A percentile compares a stretch with the other conserved stretches of the same genome.
These are phyloP conservation scores for Botrylloides violaceus DNA, from an alignment of 23 tunicate species.

Conservation along the genomic window DNA sequence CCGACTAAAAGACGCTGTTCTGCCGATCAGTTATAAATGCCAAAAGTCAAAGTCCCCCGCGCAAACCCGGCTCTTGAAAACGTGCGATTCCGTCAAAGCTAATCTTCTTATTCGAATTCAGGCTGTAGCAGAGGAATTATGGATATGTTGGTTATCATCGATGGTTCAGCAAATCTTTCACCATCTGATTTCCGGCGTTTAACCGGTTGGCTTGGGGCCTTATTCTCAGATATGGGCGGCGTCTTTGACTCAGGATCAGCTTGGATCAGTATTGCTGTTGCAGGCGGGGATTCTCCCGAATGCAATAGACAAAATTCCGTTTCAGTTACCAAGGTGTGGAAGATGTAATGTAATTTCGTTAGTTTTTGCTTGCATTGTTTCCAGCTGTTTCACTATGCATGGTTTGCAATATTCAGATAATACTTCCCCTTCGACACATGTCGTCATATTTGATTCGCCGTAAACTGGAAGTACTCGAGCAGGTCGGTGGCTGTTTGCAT, in stretches of 20 bases:
- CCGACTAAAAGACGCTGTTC: too few species aligned
- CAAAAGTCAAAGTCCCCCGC: too few species aligned
- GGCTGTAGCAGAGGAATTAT: constrained; percentile 6
- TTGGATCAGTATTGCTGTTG: constrained; percentile 13
- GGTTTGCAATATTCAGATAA: background rate
- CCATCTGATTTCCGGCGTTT: constrained; percentile 3
- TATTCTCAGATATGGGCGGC: background rate
- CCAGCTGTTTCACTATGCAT: too few species aligned
- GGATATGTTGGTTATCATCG: constrained; percentile 13
- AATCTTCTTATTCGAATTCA: background rate
- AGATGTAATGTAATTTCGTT: too few species aligned
- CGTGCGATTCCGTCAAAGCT: too few species aligned
- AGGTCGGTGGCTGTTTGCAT: constrained; percentile 18
- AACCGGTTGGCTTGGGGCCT: background rate
- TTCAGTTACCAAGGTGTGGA: background rate
- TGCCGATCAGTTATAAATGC: too few species aligned
- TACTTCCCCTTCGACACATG: background rate
- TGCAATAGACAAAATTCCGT: constrained; percentile 1
- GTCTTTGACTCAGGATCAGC: constrained; percentile 1
- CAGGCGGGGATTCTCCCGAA: constrained; percentile 1
- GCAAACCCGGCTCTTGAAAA: too few species aligned
- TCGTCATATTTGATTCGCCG: background rate
- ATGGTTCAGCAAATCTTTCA: constrained; percentile 8
- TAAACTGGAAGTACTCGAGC: background rate
- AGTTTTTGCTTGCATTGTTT: too few species aligned